Base-by-base conservation (phyloP, 2,113 vertebrate species). In the Megaptera novaeangliae region DNA sequence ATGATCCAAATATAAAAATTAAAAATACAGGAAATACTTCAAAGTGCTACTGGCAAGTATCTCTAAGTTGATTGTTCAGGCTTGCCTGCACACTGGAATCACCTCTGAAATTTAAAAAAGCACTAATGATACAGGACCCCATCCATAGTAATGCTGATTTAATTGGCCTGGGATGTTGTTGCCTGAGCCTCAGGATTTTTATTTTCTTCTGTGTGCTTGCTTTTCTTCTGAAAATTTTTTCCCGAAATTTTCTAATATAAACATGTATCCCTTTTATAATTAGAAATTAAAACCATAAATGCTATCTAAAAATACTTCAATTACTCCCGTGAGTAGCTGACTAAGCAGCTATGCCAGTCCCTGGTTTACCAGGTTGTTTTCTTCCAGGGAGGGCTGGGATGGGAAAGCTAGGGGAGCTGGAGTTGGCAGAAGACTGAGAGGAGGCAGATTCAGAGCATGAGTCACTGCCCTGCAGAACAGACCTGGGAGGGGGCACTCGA, bases 261-360 rank as follows among this genome's bases (percentile, higher is more conserved):
- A 94, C 39, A 81, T n/a, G 41, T 5, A 85, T 95, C 85, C 36
- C 31, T 72, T 90, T 94, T 95, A 91, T n/a, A 94, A 86, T 96
- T 94, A 93, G 68, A 96, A 95, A 93, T 85, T 72, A 93, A 94
- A 94, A 39, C 21, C 55, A 78, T 83, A 92, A 75, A 66, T 95
- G 17, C 71, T 72, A 66, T 71, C 87, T 93, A 75, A 77, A 96
- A 93, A 44, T 39, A 57, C 63, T 63, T 81, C 55, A 25, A 25
- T 68, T 63, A 52, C 15, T 69, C 88, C 69, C 13, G 0, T 0
- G 66, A 83, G 75, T 3, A 13, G 59, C 75, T 85, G 93, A 85
- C 88, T 49, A 80, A 25, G 64, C 57, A 59, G 12, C 23, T 23
- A 34, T 41, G 31, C 15, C 44, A 7, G n/a, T 21, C 29, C 4